Conservation (phyloP, 2,888 invertebrate genomes). For the Calliopum simillimum region DNA sequence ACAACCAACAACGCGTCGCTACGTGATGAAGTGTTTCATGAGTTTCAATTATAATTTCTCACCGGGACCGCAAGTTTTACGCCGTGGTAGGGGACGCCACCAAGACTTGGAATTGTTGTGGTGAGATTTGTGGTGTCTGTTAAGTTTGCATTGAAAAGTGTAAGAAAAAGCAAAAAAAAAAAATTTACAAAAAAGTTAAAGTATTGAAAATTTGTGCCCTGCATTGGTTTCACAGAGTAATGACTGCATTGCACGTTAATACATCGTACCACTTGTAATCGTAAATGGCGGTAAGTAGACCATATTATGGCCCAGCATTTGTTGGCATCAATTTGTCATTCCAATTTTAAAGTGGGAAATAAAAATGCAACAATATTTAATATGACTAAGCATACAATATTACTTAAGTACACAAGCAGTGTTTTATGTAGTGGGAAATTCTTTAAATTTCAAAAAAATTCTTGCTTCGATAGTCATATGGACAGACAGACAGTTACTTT, state of each 20-base stretch:
- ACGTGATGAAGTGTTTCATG: slow-evolving; percentile 61
- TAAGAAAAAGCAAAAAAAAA: neutral
- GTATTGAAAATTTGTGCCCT: no score
- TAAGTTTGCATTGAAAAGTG: neutral
- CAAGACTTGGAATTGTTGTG: slow-evolving; percentile 5
- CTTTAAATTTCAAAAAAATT: slow-evolving; percentile 1
- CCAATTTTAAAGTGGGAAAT: no score
- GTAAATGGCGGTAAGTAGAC: slow-evolving; percentile 20
- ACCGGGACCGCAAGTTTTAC: slow-evolving; percentile 50
- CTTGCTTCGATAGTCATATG: neutral
- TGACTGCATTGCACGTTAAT: neutral
- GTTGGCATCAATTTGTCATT: no score
- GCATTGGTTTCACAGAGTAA: neutral
- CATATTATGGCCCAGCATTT: no score
- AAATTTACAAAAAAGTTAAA: no score
- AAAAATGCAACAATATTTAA: no score
- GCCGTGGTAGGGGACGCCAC: neutral
- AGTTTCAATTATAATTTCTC: slow-evolving; percentile 63
- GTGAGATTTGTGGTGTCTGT: slow-evolving; percentile 1
- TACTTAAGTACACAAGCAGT: no score
- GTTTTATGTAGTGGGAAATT: neutral
- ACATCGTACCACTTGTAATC: no score
- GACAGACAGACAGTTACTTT: neutral
- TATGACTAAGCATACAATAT: no score
- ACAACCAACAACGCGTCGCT: slow-evolving; percentile 19